Conservation (phyloP, 1,140 invertebrate species). For the Rhopalosiphum padi region DNA sequence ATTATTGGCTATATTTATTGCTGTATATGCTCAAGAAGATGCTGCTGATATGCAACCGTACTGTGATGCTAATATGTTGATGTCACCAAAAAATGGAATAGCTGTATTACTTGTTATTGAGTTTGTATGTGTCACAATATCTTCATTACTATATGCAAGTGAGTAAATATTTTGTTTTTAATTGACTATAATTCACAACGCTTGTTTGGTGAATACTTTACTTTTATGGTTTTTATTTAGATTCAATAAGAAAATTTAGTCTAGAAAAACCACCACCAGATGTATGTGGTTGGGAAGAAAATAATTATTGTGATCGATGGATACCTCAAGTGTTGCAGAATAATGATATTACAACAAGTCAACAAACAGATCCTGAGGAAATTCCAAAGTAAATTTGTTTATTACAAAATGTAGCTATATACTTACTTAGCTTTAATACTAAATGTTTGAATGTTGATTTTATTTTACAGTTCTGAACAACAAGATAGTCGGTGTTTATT, state of each 20-base stretch:
- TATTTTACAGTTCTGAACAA: constrained; percentile 34
- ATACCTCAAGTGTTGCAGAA: constrained; percentile 11
- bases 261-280: constrained; percentile 34
- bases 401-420: not conserved
- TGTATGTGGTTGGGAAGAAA: constrained; percentile 47
- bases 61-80: constrained; percentile 46
- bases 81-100: constrained; percentile 53
- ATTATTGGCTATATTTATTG: constrained; percentile 45
- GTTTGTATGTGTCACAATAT: constrained; percentile 35
- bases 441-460: not conserved
- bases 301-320: constrained; percentile 37
- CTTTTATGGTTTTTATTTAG: not conserved
- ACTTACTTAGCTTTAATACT: not conserved
- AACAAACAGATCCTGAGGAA: not conserved
- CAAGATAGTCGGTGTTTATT: not conserved
- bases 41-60: constrained; percentile 43
- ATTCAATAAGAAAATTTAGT: constrained; percentile 36
- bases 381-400: not conserved
- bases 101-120: constrained; percentile 41
- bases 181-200: not conserved
- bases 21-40: constrained; percentile 44
- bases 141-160: constrained; percentile 41
- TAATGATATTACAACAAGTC: not conserved
- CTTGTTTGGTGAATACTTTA: not conserved
- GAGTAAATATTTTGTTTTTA: not conserved